Evolutionary conservation across 2,113 vertebrate species (phyloP).

Genomic region (Plecotus auritus): DNA sequence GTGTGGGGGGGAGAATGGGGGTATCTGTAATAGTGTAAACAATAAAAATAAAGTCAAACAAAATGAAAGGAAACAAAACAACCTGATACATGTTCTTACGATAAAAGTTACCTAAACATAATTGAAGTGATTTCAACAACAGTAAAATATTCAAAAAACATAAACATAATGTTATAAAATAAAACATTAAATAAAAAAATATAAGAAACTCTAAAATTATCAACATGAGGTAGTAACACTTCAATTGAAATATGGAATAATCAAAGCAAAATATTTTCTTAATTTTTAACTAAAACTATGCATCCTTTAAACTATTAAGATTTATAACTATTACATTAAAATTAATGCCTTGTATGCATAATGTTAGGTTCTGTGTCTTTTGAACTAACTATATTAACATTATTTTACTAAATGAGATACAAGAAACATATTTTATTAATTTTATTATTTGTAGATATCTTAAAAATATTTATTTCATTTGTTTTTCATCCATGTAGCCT

Average conservation of each 20-base stretch:
- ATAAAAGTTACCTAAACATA: background rate
- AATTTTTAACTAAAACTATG: background rate
- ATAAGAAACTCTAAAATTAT: background rate
- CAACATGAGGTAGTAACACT: background rate
- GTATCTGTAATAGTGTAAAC: background rate
- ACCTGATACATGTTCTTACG: background rate
- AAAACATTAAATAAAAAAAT: slow-evolving; percentile 11
- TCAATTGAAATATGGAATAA: background rate
- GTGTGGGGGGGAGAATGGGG: background rate
- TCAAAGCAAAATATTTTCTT: background rate
- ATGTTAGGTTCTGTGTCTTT: background rate
- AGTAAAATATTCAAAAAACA: background rate
- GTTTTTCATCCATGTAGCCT: background rate
- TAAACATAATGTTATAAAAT: background rate
- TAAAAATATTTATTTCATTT: background rate
- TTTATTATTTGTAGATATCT: background rate
- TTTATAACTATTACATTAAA: background rate
- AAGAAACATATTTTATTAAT: background rate
- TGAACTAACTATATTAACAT: background rate
- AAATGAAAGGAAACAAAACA: background rate
- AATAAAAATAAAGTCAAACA: background rate
- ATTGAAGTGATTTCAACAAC: background rate
- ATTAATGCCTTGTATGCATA: background rate
- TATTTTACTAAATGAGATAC: background rate
- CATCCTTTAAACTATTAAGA: background rate